These are phyloP conservation scores for Cynodonichthys magdalenae DNA, from an alignment of 2,797 vertebrate species.

Conservation along the genomic window DNA sequence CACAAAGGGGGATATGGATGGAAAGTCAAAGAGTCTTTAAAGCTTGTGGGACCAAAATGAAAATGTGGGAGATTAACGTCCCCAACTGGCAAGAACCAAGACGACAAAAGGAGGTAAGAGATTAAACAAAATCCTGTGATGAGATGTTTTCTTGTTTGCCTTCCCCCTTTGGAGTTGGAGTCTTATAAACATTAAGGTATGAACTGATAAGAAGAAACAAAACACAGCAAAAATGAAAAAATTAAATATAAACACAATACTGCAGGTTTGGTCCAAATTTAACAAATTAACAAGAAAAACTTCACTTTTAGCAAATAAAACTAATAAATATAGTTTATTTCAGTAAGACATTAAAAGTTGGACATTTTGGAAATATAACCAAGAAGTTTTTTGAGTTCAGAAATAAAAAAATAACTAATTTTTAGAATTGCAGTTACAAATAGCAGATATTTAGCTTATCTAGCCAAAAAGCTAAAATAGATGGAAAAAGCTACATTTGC, in stretches of 20 bases:
- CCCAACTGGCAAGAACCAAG: conserved; percentile 31
- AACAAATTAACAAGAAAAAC: neutral
- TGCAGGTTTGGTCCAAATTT: neutral
- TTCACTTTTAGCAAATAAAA: neutral
- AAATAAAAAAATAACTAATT: neutral
- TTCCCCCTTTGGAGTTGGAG: conserved; percentile 18
- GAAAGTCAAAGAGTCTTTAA: conserved; percentile 40
- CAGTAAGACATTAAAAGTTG: neutral
- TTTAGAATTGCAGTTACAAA: neutral
- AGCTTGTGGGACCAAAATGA: conserved; percentile 20
- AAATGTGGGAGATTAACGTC: conserved; percentile 41
- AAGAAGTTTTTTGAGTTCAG: neutral
- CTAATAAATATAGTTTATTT: neutral
- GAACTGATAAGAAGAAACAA: conserved; percentile 2
- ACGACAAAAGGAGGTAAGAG: conserved; percentile 27
- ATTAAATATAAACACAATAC: neutral
- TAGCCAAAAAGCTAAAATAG: neutral
- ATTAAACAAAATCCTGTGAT: too few relatives aligned
- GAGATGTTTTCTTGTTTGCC: conserved; percentile 14
- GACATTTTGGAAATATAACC: too few relatives aligned
- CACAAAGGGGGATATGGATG: conserved; percentile 35
- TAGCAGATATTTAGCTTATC: neutral
- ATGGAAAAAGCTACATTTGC: neutral
- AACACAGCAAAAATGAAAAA: neutral
- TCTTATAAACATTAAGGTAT: conserved; percentile 14